A percentile compares a stretch with the other conserved stretches of the same genome.
Evolutionary conservation across 2,113 vertebrate genomes (phyloP).

Genomic region (Proteles cristata): DNA sequence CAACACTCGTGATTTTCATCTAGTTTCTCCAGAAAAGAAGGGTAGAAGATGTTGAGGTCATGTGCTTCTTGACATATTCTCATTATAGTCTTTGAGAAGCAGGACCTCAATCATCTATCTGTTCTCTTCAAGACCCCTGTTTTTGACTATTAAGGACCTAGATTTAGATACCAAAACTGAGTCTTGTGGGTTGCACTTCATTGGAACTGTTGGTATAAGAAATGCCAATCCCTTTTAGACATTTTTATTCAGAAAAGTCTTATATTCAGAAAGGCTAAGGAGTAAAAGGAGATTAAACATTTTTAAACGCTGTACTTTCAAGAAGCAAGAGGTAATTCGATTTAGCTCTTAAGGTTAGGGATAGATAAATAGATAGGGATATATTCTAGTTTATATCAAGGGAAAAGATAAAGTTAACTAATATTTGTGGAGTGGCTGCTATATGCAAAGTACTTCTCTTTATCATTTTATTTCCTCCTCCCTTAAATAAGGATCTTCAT

Average conservation of each 20-base stretch:
- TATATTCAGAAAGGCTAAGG: neutral
- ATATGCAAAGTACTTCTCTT: neutral
- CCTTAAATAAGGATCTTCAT: neutral
- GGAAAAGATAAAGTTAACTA: neutral
- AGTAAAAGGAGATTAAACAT: neutral
- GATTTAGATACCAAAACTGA: neutral
- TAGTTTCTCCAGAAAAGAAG: neutral
- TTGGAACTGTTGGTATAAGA: neutral
- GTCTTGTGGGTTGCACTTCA: neutral
- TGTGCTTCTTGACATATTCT: neutral
- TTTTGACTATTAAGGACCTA: neutral
- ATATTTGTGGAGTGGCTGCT: neutral
- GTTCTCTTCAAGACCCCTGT: neutral
- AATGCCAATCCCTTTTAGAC: neutral
- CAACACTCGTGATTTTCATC: neutral
- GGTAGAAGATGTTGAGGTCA: fast-evolving
- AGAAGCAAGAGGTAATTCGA: conserved; percentile 2
- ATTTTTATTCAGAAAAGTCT: neutral
- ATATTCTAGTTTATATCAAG: neutral
- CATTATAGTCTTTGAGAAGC: neutral
- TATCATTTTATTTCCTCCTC: neutral
- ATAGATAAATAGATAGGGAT: neutral
- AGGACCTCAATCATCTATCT: neutral
- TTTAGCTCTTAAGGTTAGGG: neutral
- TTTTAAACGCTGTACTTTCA: neutral